These are phyloP conservation scores for Scarus forsteni DNA, from an alignment of 2,797 vertebrate species.

Conservation along the genomic window DNA sequence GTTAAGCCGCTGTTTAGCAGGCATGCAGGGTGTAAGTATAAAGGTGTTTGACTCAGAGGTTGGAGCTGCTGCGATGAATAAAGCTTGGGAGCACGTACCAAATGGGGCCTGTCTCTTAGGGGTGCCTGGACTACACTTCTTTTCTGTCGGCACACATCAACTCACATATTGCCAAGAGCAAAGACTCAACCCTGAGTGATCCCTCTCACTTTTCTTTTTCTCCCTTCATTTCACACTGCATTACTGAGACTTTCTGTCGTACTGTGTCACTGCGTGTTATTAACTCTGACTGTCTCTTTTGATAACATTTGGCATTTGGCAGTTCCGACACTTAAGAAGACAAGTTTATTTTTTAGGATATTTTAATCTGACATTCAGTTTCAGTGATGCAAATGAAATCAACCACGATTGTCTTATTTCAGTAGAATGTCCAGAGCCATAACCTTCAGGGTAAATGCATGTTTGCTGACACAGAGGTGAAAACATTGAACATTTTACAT, in stretches of 20 bases:
- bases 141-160: conserved; percentile 58
- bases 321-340: neutral
- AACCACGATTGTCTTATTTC: no score
- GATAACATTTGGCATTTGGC: conserved; percentile 18
- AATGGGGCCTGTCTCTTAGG: conserved; percentile 44
- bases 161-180: conserved; percentile 54
- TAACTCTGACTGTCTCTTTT: conserved; percentile 18
- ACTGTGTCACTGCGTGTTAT: conserved; percentile 14
- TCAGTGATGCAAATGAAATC: no score
- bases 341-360: conserved; percentile 10
- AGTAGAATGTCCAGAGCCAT: no score
- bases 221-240: conserved; percentile 17
- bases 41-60: conserved; percentile 43
- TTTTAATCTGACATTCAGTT: neutral
- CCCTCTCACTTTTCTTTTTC: conserved; percentile 25
- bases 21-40: conserved; percentile 22
- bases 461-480: no score
- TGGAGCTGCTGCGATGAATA: conserved; percentile 43
- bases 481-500: no score
- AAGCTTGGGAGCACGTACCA: conserved; percentile 48
- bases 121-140: conserved; percentile 51
- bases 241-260: conserved; percentile 28
- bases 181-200: conserved; percentile 50
- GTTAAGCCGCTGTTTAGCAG: conserved; percentile 49
- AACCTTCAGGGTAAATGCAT: no score